Percentiles rank a stretch among this genome's conserved stretches.
phyloP scores from a whole-genome alignment of 2,888 invertebrate species.

The Allacma fusca region DNA sequence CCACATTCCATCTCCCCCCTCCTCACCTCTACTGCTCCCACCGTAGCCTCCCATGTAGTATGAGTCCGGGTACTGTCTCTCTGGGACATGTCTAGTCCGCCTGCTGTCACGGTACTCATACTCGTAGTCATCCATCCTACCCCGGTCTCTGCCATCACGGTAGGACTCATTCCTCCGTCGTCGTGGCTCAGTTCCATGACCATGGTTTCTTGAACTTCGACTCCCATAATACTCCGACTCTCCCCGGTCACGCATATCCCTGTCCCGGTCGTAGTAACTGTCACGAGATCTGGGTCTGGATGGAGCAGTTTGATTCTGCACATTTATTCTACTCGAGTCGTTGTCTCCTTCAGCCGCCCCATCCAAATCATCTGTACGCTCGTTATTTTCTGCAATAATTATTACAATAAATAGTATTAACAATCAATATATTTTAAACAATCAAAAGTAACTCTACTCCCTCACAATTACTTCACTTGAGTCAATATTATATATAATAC shows the following conservation, averaged over 20 bases:
- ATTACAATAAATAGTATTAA: not conserved
- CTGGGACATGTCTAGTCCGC: slow-evolving; percentile 18
- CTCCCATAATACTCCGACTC: slow-evolving; percentile 46
- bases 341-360: slow-evolving; percentile 45
- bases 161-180: slow-evolving; percentile 43
- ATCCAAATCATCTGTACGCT: slow-evolving; percentile 44
- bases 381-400: slow-evolving; percentile 23
- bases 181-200: slow-evolving; percentile 30
- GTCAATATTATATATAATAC: too few relatives aligned
- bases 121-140: slow-evolving; percentile 26
- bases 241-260: slow-evolving; percentile 50
- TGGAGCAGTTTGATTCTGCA: slow-evolving; percentile 35
- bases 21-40: not conserved
- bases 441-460: not conserved
- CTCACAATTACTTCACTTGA: not conserved
- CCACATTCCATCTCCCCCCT: not conserved
- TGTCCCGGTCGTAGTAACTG: slow-evolving; percentile 51
- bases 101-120: slow-evolving; percentile 17
- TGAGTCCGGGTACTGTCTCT: slow-evolving; percentile 8
- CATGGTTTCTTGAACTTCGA: slow-evolving; percentile 46
- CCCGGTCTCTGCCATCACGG: slow-evolving; percentile 43
- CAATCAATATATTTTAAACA: not conserved
- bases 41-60: slow-evolving; percentile 12
- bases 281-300: slow-evolving; percentile 43
- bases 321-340: slow-evolving; percentile 34